Conservation (phyloP, 2,113 vertebrate genomes). For the Parotia lawesii region DNA sequence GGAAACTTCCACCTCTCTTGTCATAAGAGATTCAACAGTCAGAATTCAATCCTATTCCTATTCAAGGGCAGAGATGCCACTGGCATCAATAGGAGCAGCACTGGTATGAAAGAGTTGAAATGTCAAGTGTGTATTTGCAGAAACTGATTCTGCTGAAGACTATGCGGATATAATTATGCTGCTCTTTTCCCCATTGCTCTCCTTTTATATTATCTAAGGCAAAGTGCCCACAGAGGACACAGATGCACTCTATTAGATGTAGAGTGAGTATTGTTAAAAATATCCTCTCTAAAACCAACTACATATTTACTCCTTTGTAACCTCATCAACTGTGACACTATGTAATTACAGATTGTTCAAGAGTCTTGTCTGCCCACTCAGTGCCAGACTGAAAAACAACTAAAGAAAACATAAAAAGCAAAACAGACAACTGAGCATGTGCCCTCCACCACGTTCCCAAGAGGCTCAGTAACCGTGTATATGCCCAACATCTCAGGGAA, state of each 20-base stretch:
- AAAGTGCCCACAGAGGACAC: constrained; percentile 42
- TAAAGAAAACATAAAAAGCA: constrained; percentile 30
- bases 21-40: background rate
- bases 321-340: constrained; percentile 55
- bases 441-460: background rate
- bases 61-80: constrained; percentile 37
- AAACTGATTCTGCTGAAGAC: constrained; percentile 16
- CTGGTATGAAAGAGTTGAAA: constrained; percentile 44
- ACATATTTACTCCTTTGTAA: constrained; percentile 67
- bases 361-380: constrained; percentile 54
- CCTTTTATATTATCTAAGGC: constrained; percentile 16
- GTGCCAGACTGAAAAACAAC: constrained; percentile 39
- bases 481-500: background rate
- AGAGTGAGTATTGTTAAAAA: constrained; percentile 51
- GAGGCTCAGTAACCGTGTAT: background rate
- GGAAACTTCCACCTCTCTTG: constrained; percentile 29
- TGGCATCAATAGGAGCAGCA: constrained; percentile 9
- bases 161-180: constrained; percentile 39
- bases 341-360: constrained; percentile 65
- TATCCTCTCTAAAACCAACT: constrained; percentile 48
- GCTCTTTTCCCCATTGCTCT: constrained; percentile 21
- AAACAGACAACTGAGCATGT: background rate
- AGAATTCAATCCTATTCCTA: constrained; percentile 8
- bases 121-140: constrained; percentile 53
- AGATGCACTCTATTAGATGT: constrained; percentile 57